Evolutionary conservation across 2,888 invertebrate genomes (phyloP).

Genomic region (Pollenia amentaria): DNA sequence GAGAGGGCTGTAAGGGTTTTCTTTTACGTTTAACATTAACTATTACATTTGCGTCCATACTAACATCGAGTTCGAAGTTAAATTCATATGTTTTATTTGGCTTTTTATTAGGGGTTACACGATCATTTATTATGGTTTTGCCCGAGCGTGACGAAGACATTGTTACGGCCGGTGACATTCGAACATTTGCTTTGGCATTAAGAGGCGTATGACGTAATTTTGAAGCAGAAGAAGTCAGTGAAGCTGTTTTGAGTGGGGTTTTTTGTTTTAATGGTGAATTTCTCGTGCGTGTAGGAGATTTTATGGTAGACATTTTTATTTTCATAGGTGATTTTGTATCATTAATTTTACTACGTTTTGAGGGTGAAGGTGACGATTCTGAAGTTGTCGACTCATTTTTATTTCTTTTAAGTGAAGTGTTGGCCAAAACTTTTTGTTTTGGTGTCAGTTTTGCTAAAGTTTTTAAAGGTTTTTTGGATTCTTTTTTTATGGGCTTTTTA

Average conservation of each 20-base stretch:
- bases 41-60: conserved; percentile 84
- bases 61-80: conserved; percentile 84
- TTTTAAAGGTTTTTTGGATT: conserved; percentile 37
- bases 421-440: conserved; percentile 48
- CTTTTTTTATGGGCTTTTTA: conserved; percentile 72
- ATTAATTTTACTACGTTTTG: conserved; percentile 61
- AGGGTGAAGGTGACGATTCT: conserved; percentile 75
- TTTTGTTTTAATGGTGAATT: conserved; percentile 60
- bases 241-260: conserved; percentile 45
- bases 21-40: conserved; percentile 84
- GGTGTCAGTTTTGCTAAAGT: conserved; percentile 5
- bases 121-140: conserved; percentile 83
- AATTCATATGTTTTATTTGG: conserved; percentile 83
- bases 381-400: conserved; percentile 27
- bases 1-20: conserved; percentile 76
- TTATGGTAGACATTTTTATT: conserved; percentile 31
- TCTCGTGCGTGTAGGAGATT: conserved; percentile 52
- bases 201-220: conserved; percentile 75
- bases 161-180: conserved; percentile 80
- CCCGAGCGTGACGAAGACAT: conserved; percentile 78
- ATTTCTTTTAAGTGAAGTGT: conserved; percentile 50
- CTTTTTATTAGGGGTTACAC: conserved; percentile 81
- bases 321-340: conserved; percentile 49
- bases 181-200: conserved; percentile 77
- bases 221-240: conserved; percentile 36